Evolutionary conservation across 2,888 invertebrate species (phyloP).

Genomic region (Nysson spinosus): DNA sequence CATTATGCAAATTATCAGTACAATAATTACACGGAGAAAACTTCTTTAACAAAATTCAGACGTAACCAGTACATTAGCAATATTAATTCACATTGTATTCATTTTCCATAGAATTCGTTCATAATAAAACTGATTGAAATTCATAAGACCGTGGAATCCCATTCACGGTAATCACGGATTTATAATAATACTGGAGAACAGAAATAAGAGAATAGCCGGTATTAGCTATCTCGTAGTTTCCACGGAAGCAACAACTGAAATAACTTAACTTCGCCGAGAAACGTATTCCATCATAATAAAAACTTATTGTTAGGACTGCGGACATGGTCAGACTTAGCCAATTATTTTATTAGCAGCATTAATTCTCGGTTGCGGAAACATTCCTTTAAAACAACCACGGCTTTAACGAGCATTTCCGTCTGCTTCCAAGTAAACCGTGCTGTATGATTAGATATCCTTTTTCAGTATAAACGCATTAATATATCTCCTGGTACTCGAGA

Average conservation of each 20-base stretch:
- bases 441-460: conserved; percentile 44
- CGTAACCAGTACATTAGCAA: too few species aligned
- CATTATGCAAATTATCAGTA: too few species aligned
- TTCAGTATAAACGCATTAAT: conserved; percentile 54
- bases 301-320: not conserved
- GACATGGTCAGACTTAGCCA: not conserved
- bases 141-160: too few species aligned
- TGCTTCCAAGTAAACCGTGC: conserved; percentile 20
- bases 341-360: conserved; percentile 24
- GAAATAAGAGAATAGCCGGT: too few species aligned
- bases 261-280: not conserved
- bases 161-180: too few species aligned
- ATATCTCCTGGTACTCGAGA: conserved; percentile 56
- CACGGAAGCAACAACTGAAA: not conserved
- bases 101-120: too few species aligned
- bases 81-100: too few species aligned
- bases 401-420: not conserved
- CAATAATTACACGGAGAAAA: too few species aligned
- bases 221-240: too few species aligned
- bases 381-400: not conserved
- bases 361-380: conserved; percentile 15
- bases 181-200: too few species aligned
- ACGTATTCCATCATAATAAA: not conserved
- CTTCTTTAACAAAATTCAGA: too few species aligned
- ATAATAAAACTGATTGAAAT: too few species aligned